Evolutionary conservation across 2,888 invertebrate species (phyloP).

Genomic region (Hermaeophaga mercurialis): DNA sequence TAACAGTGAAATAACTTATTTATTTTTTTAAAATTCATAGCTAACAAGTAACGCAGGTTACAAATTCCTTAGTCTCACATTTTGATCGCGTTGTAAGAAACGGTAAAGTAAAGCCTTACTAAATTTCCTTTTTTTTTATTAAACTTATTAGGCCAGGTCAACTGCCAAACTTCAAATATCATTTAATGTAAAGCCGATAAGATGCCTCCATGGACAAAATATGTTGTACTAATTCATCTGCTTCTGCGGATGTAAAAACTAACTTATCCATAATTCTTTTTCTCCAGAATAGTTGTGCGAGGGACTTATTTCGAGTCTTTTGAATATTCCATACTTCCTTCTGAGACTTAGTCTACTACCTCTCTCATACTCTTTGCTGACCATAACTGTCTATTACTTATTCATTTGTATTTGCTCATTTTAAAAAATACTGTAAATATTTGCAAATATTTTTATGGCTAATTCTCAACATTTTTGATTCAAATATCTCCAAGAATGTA

Average conservation of each 20-base stretch:
- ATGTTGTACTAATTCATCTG: slow-evolving; percentile 18
- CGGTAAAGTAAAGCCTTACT: slow-evolving; percentile 42
- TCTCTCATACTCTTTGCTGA: neutral
- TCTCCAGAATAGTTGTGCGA: slow-evolving; percentile 15
- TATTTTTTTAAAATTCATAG: neutral
- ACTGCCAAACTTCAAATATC: slow-evolving; percentile 20
- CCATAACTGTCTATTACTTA: neutral
- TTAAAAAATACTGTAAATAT: neutral
- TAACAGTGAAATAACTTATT: neutral
- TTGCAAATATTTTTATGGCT: too few species aligned
- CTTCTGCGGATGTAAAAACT: neutral
- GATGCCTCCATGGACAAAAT: slow-evolving; percentile 17
- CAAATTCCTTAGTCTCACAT: slow-evolving; percentile 2
- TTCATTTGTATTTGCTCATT: neutral
- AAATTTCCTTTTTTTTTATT: slow-evolving; percentile 12
- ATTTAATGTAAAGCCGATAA: slow-evolving; percentile 20
- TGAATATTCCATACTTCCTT: slow-evolving; percentile 7
- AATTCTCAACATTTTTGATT: too few species aligned
- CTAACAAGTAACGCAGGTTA: neutral
- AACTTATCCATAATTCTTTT: neutral
- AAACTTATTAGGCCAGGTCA: slow-evolving; percentile 12
- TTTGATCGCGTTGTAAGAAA: slow-evolving; percentile 58
- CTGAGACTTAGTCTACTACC: neutral
- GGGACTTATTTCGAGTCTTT: slow-evolving; percentile 19
- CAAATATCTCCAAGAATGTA: too few species aligned